Evolutionary conservation across 2,888 invertebrate species (phyloP).

Genomic region (Meandrusa payeni): DNA sequence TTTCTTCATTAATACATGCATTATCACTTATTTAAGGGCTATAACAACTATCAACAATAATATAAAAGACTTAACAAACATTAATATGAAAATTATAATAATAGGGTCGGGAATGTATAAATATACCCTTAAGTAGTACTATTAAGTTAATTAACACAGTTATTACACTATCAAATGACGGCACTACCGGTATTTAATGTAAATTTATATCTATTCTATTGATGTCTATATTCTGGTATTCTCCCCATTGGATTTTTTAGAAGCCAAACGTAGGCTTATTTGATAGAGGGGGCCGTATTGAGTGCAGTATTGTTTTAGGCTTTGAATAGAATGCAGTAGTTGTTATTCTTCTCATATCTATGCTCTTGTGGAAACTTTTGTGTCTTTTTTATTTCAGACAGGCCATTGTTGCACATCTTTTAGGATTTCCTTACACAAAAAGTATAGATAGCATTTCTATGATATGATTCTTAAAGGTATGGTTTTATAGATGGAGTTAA

Average conservation of each 20-base stretch:
- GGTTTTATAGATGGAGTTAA: too few relatives aligned
- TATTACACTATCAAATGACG: too few relatives aligned
- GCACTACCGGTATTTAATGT: too few relatives aligned
- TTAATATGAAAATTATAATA: too few relatives aligned
- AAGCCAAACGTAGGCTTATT: not conserved
- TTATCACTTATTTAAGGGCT: too few relatives aligned
- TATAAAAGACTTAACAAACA: too few relatives aligned
- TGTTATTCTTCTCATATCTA: conserved; percentile 18
- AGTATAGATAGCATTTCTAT: conserved; percentile 9
- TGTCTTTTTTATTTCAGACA: conserved; percentile 18
- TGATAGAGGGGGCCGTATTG: not conserved
- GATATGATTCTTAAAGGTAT: conserved; percentile 5
- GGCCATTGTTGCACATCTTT: conserved; percentile 19
- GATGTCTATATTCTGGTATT: not conserved
- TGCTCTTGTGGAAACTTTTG: conserved; percentile 17
- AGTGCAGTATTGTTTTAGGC: conserved; percentile 17
- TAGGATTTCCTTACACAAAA: conserved; percentile 3
- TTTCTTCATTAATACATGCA: too few relatives aligned
- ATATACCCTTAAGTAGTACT: too few relatives aligned
- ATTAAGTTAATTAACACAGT: too few relatives aligned
- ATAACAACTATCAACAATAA: too few relatives aligned
- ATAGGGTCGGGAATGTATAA: too few relatives aligned
- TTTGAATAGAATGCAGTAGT: conserved; percentile 17
- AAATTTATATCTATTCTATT: not conserved
- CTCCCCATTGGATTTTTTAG: too few relatives aligned